Percentiles rank a stretch among this genome's conserved stretches.
phyloP scores from a whole-genome alignment of 2,888 invertebrate species.

The Euplagia quadripunctaria region DNA sequence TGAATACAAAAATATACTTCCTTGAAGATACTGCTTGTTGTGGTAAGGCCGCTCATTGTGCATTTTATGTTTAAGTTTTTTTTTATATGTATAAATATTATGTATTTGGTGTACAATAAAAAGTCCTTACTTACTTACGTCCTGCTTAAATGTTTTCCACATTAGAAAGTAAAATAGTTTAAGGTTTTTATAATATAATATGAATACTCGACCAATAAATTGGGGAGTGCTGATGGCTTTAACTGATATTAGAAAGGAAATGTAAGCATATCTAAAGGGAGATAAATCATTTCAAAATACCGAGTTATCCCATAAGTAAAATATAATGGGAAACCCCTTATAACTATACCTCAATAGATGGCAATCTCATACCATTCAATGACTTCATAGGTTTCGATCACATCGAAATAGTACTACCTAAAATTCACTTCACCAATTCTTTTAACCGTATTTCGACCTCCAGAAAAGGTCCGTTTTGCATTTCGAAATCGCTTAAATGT shows the following conservation, averaged over 20 bases:
- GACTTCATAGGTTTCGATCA: background rate
- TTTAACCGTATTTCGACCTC: slow-evolving; percentile 18
- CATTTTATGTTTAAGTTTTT: no score
- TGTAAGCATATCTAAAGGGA: no score
- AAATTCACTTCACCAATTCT: slow-evolving; percentile 13
- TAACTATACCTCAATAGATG: background rate
- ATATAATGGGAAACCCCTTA: background rate
- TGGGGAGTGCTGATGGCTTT: background rate
- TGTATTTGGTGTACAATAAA: no score
- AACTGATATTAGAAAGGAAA: background rate
- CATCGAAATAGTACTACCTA: background rate
- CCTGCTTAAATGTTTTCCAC: no score
- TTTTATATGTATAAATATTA: no score
- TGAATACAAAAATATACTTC: no score
- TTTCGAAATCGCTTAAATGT: slow-evolving; percentile 7
- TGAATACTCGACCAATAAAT: background rate
- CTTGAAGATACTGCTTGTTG: no score
- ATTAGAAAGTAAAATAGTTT: no score
- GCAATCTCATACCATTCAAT: slow-evolving; percentile 6
- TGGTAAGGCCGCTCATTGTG: no score
- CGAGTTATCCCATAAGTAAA: background rate
- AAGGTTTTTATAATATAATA: background rate
- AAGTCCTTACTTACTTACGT: no score
- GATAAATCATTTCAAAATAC: background rate
- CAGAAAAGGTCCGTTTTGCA: slow-evolving; percentile 13